Conservation (phyloP, 2,888 invertebrate species). For the Meta bourneti region DNA sequence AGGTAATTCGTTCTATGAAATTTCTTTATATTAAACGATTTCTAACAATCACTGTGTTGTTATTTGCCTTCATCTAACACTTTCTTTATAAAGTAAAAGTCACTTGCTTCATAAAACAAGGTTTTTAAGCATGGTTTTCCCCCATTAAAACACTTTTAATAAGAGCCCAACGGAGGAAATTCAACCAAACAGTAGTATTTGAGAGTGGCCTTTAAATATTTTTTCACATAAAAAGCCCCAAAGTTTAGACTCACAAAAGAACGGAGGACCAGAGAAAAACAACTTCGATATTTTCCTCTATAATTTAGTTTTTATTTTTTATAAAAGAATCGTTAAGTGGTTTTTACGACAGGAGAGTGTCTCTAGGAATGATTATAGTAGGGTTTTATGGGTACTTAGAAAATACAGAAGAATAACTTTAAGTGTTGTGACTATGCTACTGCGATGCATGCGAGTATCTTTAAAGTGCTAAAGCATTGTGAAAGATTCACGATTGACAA, state of each 20-base stretch:
- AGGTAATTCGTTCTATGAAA: too few relatives aligned
- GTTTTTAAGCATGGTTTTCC: too few relatives aligned
- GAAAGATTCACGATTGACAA: conserved; percentile 12
- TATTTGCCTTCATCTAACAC: too few relatives aligned
- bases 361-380: conserved; percentile 25
- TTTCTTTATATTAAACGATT: too few relatives aligned
- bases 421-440: conserved; percentile 25
- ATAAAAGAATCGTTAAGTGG: conserved; percentile 27
- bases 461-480: not conserved
- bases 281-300: conserved; percentile 6
- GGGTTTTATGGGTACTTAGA: conserved; percentile 48
- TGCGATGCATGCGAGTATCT: not conserved
- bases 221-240: not conserved
- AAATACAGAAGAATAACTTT: conserved; percentile 36
- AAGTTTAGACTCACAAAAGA: not conserved
- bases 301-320: conserved; percentile 23
- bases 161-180: not conserved
- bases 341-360: conserved; percentile 27
- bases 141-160: too few relatives aligned
- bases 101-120: too few relatives aligned
- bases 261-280: not conserved
- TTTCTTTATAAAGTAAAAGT: too few relatives aligned
- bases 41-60: too few relatives aligned
- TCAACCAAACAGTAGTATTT: not conserved
- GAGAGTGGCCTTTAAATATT: not conserved